phyloP scores from a whole-genome alignment of 2,797 vertebrate species.

The Malacoctenus gilli region DNA sequence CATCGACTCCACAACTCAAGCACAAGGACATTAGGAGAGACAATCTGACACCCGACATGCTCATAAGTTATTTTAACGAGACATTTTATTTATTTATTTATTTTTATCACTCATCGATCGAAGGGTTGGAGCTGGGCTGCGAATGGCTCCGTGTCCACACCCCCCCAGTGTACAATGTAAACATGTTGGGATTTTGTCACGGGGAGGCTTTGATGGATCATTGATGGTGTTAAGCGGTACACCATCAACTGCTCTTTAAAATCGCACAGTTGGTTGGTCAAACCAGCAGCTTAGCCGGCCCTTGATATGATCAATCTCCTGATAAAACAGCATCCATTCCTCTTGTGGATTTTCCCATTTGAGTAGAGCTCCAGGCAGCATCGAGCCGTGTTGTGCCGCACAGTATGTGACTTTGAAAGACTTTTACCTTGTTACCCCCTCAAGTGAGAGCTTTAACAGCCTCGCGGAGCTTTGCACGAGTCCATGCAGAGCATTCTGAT shows the following conservation, averaged over 20 bases:
- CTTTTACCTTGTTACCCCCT: not conserved
- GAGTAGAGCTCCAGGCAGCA: constrained; percentile 6
- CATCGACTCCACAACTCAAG: not conserved
- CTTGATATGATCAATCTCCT: constrained; percentile 12
- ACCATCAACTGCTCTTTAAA: constrained; percentile 14
- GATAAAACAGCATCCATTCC: constrained; percentile 11
- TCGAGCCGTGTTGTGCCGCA: not conserved
- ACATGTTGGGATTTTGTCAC: constrained; percentile 2
- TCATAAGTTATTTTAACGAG: not conserved
- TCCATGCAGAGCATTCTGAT: no score
- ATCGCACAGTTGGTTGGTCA: not conserved
- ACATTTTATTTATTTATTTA: no score
- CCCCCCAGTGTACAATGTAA: not conserved
- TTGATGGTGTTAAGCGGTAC: not conserved
- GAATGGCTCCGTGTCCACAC: not conserved
- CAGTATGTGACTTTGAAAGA: not conserved
- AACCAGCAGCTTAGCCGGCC: constrained; percentile 13
- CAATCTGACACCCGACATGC: constrained; percentile 2
- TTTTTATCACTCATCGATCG: not conserved
- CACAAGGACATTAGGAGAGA: not conserved
- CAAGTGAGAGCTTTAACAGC: constrained; percentile 6
- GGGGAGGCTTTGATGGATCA: constrained; percentile 2
- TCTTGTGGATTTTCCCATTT: constrained; percentile 6
- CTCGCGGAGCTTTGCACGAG: not conserved
- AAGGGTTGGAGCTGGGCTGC: not conserved